Conservation (phyloP, 2,113 vertebrate species). For the Calyptomena viridis region DNA sequence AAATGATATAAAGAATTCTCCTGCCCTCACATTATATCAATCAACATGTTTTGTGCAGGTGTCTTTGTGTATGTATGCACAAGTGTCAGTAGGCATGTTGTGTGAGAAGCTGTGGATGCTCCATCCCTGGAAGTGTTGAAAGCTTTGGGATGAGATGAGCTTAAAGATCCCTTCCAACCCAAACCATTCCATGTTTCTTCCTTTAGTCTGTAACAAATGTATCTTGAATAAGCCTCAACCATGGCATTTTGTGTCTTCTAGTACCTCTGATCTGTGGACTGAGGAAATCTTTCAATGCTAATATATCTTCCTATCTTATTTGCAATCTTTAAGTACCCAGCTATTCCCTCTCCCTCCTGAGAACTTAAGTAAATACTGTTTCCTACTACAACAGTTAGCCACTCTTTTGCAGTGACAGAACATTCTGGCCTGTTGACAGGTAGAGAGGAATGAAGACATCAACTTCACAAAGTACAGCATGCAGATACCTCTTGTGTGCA, state of each 20-base stretch:
- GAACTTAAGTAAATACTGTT: neutral
- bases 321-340: neutral
- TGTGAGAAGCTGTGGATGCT: neutral
- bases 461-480: neutral
- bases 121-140: neutral
- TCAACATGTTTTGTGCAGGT: neutral
- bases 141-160: neutral
- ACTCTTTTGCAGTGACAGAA: neutral
- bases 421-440: neutral
- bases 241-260: neutral
- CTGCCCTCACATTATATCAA: neutral
- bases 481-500: neutral
- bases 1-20: neutral
- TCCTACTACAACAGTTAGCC: neutral
- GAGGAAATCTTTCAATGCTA: neutral
- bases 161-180: neutral
- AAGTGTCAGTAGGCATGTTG: rapidly evolving
- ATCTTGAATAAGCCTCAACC: neutral
- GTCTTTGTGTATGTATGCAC: neutral
- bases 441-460: neutral
- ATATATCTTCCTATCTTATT: neutral
- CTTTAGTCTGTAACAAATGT: neutral
- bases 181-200: neutral
- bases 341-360: neutral
- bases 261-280: neutral